These are phyloP conservation scores for Stichopus horrens DNA, from an alignment of 53 echinoderm and acorn worm species.

Conservation along the genomic window DNA sequence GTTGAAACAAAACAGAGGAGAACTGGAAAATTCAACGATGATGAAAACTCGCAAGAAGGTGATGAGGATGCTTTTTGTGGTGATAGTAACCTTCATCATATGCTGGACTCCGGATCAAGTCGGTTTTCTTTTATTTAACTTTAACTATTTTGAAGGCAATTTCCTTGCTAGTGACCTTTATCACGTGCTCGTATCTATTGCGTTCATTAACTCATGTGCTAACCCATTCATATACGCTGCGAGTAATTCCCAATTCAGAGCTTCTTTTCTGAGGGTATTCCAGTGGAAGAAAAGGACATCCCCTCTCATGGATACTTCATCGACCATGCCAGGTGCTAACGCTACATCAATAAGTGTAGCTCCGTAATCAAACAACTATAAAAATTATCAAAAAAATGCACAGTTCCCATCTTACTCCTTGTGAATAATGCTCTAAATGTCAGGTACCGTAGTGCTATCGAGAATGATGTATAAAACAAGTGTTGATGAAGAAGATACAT, in stretches of 20 bases:
- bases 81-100: constrained; percentile 48
- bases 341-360: too few species aligned
- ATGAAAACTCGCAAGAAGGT: constrained; percentile 42
- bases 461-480: too few species aligned
- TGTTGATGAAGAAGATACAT: too few species aligned
- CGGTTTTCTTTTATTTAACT: constrained; percentile 45
- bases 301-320: neutral
- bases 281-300: neutral
- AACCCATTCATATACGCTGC: constrained; percentile 58
- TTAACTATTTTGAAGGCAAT: constrained; percentile 31
- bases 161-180: constrained; percentile 39
- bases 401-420: neutral
- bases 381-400: neutral
- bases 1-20: neutral
- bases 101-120: constrained; percentile 58
- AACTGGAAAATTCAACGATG: neutral
- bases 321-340: too few species aligned
- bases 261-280: constrained; percentile 4
- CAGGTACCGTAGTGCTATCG: too few species aligned
- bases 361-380: neutral
- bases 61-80: constrained; percentile 49
- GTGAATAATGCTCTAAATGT: too few species aligned
- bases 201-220: constrained; percentile 51
- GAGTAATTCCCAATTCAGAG: constrained; percentile 47
- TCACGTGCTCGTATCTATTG: constrained; percentile 29